Conservation (phyloP, 2,113 vertebrate genomes). For the Physeter macrocephalus region DNA sequence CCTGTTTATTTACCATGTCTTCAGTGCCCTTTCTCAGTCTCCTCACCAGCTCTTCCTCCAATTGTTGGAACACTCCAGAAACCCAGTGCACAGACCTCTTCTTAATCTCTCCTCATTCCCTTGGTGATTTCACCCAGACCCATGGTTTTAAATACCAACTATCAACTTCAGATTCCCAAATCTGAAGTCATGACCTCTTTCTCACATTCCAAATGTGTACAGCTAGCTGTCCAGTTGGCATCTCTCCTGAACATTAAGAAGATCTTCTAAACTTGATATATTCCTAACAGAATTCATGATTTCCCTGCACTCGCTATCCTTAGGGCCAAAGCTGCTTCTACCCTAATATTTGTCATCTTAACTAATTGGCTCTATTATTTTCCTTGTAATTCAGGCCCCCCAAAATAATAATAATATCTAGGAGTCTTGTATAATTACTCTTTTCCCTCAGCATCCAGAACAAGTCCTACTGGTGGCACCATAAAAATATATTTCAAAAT, state of each 20-base stretch:
- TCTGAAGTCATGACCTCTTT: background rate
- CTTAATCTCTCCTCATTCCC: background rate
- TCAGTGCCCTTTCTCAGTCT: background rate
- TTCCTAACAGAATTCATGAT: background rate
- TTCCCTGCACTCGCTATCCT: background rate
- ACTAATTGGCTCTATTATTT: background rate
- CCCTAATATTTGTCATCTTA: background rate
- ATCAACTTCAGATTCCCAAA: background rate
- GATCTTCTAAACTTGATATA: background rate
- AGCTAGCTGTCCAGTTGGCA: background rate
- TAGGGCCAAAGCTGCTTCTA: background rate
- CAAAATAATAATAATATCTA: background rate
- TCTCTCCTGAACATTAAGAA: background rate
- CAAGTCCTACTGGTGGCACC: background rate
- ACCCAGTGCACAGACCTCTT: background rate
- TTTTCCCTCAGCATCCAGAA: background rate
- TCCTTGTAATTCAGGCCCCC: background rate
- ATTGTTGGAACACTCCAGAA: background rate
- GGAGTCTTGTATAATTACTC: background rate
- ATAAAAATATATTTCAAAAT: constrained; percentile 5
- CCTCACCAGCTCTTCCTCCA: background rate
- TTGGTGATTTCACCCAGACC: background rate
- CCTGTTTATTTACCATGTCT: background rate
- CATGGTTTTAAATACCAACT: background rate
- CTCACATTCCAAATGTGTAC: background rate